Percentiles rank a stretch among this genome's conserved stretches.
These are phyloP conservation scores for Oenanthe melanoleuca DNA, from an alignment of 2,113 vertebrate genomes.

Conservation along the genomic window DNA sequence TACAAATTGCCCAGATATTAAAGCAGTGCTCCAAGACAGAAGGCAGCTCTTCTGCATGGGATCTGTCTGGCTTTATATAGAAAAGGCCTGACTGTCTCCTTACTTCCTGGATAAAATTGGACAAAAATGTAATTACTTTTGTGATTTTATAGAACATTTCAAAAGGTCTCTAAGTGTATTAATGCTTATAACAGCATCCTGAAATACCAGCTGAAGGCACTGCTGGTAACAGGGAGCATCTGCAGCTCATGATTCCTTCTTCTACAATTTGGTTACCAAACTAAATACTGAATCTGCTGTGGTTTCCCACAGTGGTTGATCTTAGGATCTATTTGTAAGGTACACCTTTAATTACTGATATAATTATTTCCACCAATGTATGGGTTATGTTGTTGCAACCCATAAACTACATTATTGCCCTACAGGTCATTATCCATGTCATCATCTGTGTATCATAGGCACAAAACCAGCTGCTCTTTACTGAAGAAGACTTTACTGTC, in stretches of 20 bases:
- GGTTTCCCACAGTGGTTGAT: constrained; percentile 32
- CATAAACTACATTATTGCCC: neutral
- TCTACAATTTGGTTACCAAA: neutral
- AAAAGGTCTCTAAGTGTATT: neutral
- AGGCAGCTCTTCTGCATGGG: neutral
- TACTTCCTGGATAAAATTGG: neutral
- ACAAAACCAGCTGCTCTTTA: neutral
- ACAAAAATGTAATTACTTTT: neutral
- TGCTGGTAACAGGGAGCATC: neutral
- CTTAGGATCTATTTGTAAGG: neutral
- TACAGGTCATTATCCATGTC: neutral
- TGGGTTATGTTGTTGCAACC: neutral
- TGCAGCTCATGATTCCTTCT: neutral
- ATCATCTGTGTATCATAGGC: neutral
- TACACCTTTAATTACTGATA: constrained; percentile 24
- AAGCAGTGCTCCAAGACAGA: neutral
- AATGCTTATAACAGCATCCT: neutral
- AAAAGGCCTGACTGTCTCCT: neutral
- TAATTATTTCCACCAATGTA: neutral
- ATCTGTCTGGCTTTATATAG: neutral
- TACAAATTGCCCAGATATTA: neutral
- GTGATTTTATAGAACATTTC: neutral
- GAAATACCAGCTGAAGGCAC: neutral
- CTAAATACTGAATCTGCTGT: neutral
- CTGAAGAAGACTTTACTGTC: neutral